Conservation (phyloP, 2,888 invertebrate species). For the Diloba caeruleocephala region DNA sequence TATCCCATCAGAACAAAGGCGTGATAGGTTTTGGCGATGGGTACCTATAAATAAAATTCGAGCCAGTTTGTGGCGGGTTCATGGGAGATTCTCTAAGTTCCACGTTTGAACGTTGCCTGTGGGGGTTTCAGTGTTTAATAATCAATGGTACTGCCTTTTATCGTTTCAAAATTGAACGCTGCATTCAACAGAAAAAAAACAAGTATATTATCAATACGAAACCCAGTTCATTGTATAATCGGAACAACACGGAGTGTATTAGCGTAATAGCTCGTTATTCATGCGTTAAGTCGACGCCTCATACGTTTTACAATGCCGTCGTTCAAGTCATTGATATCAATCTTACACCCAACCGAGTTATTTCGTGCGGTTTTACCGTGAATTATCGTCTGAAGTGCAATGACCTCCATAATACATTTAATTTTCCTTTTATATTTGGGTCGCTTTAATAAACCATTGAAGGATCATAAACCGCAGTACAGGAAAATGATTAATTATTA, state of each 20-base stretch:
- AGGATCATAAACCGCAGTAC: constrained; percentile 8
- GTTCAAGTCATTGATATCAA: constrained; percentile 55
- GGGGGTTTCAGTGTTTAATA: too few relatives aligned
- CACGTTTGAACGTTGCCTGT: too few relatives aligned
- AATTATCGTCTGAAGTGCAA: constrained; percentile 32
- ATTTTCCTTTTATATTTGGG: constrained; percentile 48
- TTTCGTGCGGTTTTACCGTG: constrained; percentile 37
- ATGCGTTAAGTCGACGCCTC: constrained; percentile 51
- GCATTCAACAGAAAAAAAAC: neutral
- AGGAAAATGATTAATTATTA: constrained; percentile 16
- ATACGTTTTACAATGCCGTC: constrained; percentile 46
- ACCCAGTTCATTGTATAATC: constrained; percentile 47
- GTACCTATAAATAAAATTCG: constrained; percentile 27
- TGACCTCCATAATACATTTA: constrained; percentile 54
- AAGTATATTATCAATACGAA: constrained; percentile 10
- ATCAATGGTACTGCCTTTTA: too few relatives aligned
- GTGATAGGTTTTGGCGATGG: constrained; percentile 39
- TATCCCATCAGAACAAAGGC: constrained; percentile 33
- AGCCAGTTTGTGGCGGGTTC: too few relatives aligned
- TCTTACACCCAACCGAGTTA: constrained; percentile 39
- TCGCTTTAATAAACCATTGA: constrained; percentile 31
- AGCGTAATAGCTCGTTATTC: constrained; percentile 49
- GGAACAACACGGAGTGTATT: constrained; percentile 45
- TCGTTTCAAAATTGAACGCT: too few relatives aligned
- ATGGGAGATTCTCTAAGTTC: too few relatives aligned